A percentile compares a stretch with the other conserved stretches of the same genome.
Conservation (phyloP, 2,888 invertebrate genomes). For the Ennomos fuscantarius region DNA sequence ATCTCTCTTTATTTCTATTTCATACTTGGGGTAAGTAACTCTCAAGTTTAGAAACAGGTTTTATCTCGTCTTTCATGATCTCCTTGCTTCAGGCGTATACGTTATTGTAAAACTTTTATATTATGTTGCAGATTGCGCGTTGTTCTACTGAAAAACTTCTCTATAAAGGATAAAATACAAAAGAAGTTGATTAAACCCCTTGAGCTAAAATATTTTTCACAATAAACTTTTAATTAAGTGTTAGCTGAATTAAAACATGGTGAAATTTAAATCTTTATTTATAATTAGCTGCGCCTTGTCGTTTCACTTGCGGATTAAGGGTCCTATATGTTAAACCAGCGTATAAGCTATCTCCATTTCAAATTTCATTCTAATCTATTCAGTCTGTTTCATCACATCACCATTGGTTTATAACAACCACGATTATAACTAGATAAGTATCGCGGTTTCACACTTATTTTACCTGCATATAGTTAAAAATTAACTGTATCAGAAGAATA, state of each 20-base stretch:
- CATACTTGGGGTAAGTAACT: constrained; percentile 58
- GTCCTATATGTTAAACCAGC: too few relatives aligned
- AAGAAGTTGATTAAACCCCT: constrained; percentile 79
- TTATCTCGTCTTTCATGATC: constrained; percentile 72
- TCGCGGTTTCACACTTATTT: too few relatives aligned
- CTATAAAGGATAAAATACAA: constrained; percentile 79
- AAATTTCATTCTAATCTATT: too few relatives aligned
- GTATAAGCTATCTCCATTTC: too few relatives aligned
- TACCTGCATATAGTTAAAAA: too few relatives aligned
- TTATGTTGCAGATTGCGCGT: constrained; percentile 79
- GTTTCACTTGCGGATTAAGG: too few relatives aligned
- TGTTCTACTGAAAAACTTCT: constrained; percentile 82
- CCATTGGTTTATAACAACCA: too few relatives aligned
- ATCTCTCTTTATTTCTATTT: constrained; percentile 48
- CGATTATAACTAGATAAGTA: too few relatives aligned
- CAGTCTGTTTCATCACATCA: too few relatives aligned
- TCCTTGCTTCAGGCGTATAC: constrained; percentile 76
- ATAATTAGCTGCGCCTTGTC: too few relatives aligned
- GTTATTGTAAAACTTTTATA: constrained; percentile 83
- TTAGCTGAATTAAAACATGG: constrained; percentile 67
- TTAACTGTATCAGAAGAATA: too few relatives aligned
- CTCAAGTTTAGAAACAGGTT: constrained; percentile 66
- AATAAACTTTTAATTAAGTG: constrained; percentile 80
- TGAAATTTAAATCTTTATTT: constrained; percentile 17
- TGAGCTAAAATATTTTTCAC: constrained; percentile 73